phyloP scores from a whole-genome alignment of 2,888 invertebrate species.

The Cephus pygmeus region DNA sequence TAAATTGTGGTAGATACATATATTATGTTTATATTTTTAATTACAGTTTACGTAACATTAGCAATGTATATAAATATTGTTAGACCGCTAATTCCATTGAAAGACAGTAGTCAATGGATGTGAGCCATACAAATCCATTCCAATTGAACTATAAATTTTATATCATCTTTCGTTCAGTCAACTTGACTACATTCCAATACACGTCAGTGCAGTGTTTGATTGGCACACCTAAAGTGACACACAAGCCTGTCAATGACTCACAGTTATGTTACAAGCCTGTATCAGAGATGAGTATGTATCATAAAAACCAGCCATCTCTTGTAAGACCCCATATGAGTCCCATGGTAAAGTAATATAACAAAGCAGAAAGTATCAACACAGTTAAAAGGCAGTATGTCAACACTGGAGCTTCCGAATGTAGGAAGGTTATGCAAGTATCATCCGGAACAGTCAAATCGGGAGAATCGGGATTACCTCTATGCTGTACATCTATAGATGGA shows the following conservation, averaged over 20 bases:
- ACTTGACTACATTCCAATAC: not conserved
- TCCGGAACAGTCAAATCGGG: not conserved
- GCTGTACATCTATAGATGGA: not conserved
- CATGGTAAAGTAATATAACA: not conserved
- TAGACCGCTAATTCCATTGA: not conserved
- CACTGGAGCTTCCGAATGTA: not conserved
- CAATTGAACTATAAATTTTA: not conserved
- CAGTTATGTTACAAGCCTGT: not conserved
- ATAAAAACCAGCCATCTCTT: not conserved
- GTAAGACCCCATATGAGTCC: not conserved
- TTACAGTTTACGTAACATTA: not conserved
- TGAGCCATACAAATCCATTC: not conserved
- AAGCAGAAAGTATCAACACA: not conserved
- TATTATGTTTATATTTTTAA: not conserved
- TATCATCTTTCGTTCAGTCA: not conserved
- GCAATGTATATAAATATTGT: too few relatives aligned
- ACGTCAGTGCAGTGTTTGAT: not conserved
- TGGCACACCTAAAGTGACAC: not conserved
- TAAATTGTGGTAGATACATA: not conserved
- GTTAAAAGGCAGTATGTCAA: not conserved
- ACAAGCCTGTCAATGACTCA: not conserved
- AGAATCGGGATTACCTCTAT: not conserved
- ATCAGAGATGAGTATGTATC: not conserved
- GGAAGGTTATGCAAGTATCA: not conserved
- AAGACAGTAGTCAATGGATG: not conserved